Evolutionary conservation across 1,140 invertebrate species (phyloP).

Genomic region (Dermatophagoides farinae): DNA sequence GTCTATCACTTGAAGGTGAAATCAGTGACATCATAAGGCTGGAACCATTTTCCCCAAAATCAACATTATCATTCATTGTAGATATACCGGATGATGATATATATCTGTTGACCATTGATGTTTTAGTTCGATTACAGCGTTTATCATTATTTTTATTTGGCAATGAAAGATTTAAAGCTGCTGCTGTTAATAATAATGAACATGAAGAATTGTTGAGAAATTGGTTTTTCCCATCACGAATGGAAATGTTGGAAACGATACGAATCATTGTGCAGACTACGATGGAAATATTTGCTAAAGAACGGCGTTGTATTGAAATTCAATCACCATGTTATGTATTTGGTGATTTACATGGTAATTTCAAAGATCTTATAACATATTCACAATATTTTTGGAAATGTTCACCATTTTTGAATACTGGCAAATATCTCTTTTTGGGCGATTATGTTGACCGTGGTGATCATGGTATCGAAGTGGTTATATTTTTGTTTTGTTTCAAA

Average conservation of each 20-base stretch:
- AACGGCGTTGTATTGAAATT: background rate
- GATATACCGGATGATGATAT: background rate
- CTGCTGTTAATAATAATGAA: background rate
- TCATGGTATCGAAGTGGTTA: constrained; percentile 32
- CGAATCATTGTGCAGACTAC: background rate
- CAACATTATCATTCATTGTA: background rate
- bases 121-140: background rate
- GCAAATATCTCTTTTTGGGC: constrained; percentile 39
- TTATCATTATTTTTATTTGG: background rate
- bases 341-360: constrained; percentile 39
- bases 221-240: background rate
- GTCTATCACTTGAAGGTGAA: background rate
- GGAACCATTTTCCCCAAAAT: background rate
- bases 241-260: background rate
- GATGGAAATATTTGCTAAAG: background rate
- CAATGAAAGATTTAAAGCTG: background rate
- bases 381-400: constrained; percentile 37
- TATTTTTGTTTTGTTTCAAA: constrained; percentile 40
- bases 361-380: constrained; percentile 35
- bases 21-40: background rate
- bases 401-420: constrained; percentile 35
- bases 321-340: constrained; percentile 12
- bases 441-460: constrained; percentile 44
- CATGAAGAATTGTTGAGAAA: background rate
- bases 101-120: background rate